Conservation (phyloP, 2,888 invertebrate species). For the Aromia moschata region DNA sequence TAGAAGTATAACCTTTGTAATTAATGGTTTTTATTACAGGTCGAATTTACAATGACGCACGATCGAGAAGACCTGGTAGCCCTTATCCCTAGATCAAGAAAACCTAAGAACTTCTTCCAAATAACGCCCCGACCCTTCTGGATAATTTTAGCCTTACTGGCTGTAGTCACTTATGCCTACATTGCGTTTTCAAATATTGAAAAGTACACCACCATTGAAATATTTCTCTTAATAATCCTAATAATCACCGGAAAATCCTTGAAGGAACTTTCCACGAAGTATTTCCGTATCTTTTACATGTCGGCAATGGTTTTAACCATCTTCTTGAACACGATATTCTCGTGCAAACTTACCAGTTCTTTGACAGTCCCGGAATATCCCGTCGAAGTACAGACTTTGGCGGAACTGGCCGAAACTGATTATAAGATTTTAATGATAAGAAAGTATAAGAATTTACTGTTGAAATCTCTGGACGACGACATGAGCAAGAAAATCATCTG, state of each 20-base stretch:
- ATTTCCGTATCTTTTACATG: constrained; percentile 3
- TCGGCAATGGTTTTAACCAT: background rate
- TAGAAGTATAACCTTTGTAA: too few species aligned
- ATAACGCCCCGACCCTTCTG: background rate
- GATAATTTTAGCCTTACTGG: background rate
- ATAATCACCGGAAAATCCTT: background rate
- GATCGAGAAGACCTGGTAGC: constrained; percentile 18
- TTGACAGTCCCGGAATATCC: constrained; percentile 5
- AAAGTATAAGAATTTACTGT: background rate
- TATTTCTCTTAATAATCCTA: background rate
- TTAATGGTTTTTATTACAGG: constrained; percentile 2
- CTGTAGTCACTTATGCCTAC: background rate
- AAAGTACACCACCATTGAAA: background rate
- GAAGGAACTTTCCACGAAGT: background rate
- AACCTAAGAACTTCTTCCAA: background rate
- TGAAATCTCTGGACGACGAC: background rate
- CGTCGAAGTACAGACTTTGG: background rate
- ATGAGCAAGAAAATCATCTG: too few species aligned
- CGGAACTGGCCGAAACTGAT: background rate
- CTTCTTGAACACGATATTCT: background rate
- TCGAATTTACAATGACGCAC: constrained; percentile 9
- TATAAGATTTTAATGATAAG: background rate
- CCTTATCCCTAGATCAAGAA: constrained; percentile 1
- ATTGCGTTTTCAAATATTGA: background rate
- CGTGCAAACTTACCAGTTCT: background rate